Conservation (phyloP, 2,113 vertebrate species). For the Guaruba guarouba region DNA sequence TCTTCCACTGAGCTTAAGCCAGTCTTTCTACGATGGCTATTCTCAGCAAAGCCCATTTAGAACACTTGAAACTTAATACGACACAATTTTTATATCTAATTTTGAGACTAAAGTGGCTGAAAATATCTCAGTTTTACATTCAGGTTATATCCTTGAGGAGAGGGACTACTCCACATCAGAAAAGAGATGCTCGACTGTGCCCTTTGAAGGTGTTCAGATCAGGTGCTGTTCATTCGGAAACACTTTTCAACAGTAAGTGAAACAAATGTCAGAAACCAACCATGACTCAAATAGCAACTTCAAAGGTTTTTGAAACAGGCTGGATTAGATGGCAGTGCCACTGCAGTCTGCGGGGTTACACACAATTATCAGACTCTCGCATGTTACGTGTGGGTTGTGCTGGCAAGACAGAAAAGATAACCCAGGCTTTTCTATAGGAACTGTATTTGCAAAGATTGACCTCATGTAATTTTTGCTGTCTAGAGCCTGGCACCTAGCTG, state of each 20-base stretch:
- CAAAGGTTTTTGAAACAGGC: not conserved
- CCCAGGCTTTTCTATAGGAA: not conserved
- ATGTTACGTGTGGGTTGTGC: not conserved
- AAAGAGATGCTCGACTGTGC: not conserved
- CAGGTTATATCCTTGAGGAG: not conserved
- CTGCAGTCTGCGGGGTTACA: not conserved
- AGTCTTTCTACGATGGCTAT: not conserved
- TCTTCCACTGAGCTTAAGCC: not conserved
- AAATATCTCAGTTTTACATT: not conserved
- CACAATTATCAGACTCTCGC: not conserved
- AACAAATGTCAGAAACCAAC: not conserved
- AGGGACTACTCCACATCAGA: not conserved
- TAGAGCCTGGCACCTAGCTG: not conserved
- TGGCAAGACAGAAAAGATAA: not conserved
- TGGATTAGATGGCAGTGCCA: not conserved
- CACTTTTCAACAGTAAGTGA: not conserved
- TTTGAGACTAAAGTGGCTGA: not conserved
- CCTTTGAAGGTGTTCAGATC: not conserved
- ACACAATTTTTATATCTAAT: not conserved
- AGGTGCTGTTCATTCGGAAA: not conserved
- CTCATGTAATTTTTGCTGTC: not conserved
- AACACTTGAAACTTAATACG: not conserved
- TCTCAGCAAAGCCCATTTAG: not conserved
- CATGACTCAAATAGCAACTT: not conserved
- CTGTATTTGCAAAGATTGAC: not conserved